Conservation (phyloP, 2,888 invertebrate species). For the Xestoiulus laeticollis region DNA sequence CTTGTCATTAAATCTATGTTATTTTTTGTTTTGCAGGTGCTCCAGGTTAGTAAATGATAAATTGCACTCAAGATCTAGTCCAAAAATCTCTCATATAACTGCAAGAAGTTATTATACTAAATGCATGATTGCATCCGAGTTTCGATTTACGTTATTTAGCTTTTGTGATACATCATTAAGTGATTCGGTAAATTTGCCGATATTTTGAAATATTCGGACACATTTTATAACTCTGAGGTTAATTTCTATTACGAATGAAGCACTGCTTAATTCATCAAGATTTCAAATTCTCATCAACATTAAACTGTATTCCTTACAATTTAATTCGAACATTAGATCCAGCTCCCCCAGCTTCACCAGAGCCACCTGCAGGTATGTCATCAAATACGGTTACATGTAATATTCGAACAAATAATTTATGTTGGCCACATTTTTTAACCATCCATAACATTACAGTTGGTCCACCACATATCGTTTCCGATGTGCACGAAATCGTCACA, state of each 20-base stretch:
- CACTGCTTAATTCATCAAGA: no score
- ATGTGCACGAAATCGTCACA: conserved; percentile 72
- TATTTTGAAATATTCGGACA: no score
- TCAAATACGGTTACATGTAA: neutral
- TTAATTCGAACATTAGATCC: neutral
- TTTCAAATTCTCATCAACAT: no score
- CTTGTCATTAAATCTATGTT: neutral
- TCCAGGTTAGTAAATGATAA: neutral
- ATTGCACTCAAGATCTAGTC: neutral
- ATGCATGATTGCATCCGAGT: neutral
- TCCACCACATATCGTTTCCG: conserved; percentile 50
- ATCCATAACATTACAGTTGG: neutral
- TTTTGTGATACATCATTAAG: no score
- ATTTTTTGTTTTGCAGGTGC: neutral
- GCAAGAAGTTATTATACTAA: neutral
- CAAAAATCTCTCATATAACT: neutral
- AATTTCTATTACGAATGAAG: no score
- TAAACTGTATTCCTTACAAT: neutral
- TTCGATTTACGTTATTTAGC: no score
- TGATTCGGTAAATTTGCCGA: no score
- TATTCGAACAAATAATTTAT: neutral
- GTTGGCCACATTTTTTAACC: neutral
- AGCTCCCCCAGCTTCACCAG: neutral
- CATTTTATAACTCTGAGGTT: no score
- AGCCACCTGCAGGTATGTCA: neutral